These are phyloP conservation scores for Lepisosteus oculatus DNA, from an alignment of 2,113 vertebrate genomes.

Conservation along the genomic window DNA sequence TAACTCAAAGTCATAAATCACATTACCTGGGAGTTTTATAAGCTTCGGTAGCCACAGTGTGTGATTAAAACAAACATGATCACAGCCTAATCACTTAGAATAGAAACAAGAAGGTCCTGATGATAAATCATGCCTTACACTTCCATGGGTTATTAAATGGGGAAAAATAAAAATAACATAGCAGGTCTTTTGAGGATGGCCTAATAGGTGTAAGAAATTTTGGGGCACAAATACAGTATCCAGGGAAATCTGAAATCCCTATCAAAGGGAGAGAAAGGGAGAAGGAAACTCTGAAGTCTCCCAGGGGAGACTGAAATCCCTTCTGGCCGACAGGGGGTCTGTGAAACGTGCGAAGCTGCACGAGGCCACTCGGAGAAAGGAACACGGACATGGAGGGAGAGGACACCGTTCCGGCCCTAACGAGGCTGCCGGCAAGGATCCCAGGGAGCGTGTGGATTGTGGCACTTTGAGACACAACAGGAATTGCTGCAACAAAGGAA, in stretches of 20 bases:
- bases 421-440: slow-evolving; percentile 45
- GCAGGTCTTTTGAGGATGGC: background rate
- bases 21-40: no score
- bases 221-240: background rate
- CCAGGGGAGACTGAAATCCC: background rate
- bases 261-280: background rate
- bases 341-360: background rate
- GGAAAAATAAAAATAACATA: slow-evolving; percentile 2
- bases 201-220: background rate
- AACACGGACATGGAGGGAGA: slow-evolving; percentile 2
- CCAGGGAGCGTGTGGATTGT: no score
- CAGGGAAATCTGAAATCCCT: background rate
- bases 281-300: background rate
- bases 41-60: no score
- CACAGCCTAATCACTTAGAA: no score
- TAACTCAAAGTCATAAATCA: no score
- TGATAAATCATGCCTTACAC: no score
- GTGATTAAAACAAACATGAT: no score
- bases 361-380: background rate
- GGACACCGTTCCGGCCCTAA: slow-evolving; percentile 38
- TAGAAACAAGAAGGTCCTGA: no score
- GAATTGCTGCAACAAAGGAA: no score
- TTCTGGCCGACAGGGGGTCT: background rate
- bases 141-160: no score
- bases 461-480: no score